A percentile compares a stretch with the other conserved stretches of the same genome.
phyloP scores from a whole-genome alignment of 64 coral and sea anemone species.

The Porites australiensis region DNA sequence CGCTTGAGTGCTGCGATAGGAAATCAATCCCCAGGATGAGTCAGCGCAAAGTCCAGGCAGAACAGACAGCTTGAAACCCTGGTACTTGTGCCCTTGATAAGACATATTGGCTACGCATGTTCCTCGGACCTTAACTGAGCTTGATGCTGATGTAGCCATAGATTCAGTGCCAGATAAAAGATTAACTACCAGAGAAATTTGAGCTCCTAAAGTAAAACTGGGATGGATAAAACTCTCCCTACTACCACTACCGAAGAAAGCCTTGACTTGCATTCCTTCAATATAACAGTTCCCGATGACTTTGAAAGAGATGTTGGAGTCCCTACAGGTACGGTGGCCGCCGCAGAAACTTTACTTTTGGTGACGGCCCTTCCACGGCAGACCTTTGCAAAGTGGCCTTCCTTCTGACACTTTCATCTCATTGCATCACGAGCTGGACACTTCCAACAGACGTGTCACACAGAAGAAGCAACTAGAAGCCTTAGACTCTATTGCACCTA shows the following conservation, averaged over 20 bases:
- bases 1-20: slow-evolving; percentile 41
- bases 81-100: slow-evolving; percentile 44
- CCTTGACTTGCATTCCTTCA: slow-evolving; percentile 25
- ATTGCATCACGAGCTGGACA: slow-evolving; percentile 50
- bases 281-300: slow-evolving; percentile 4
- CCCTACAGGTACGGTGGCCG: neutral
- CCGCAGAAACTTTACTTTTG: slow-evolving; percentile 3
- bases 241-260: slow-evolving; percentile 56
- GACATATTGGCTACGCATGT: slow-evolving; percentile 13
- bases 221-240: slow-evolving; percentile 61
- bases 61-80: slow-evolving; percentile 13
- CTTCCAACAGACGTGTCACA: slow-evolving; percentile 57
- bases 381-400: slow-evolving; percentile 66
- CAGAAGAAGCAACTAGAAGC: slow-evolving; percentile 57
- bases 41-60: slow-evolving; percentile 62
- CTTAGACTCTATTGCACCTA: neutral
- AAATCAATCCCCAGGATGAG: slow-evolving; percentile 73
- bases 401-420: slow-evolving; percentile 60
- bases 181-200: slow-evolving; percentile 13
- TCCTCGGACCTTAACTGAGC: slow-evolving; percentile 4
- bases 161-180: slow-evolving; percentile 41
- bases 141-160: slow-evolving; percentile 35
- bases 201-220: slow-evolving; percentile 15
- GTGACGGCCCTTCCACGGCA: slow-evolving; percentile 51
- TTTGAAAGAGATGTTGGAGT: slow-evolving; percentile 15